Evolutionary conservation across 1,140 invertebrate species (phyloP), one percentile per base, ranked within the genome.

Genomic region (Lepidotrigona ventralis): DNA sequence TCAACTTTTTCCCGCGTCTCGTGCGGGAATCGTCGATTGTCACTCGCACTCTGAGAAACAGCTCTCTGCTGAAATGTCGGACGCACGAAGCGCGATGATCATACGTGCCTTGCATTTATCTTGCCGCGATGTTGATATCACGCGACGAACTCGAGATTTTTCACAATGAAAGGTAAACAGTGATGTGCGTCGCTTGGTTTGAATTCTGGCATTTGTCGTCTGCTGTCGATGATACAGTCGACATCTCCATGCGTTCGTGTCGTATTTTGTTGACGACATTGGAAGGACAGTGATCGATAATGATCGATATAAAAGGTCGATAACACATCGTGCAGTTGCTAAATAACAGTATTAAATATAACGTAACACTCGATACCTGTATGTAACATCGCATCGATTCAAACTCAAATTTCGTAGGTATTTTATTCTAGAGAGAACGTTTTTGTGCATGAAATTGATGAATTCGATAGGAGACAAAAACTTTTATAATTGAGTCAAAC

Each of bases 121-220:
- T 39, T 19, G 8, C 15, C 33, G 58, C 58, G 73, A 63, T 39
- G 73, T 29, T 9, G 51, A 73, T 73, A 29, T 23, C 21, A 21
- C 33, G 21, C 26, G 26, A 46, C 56, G 73, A 23, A 26, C 56
- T 39, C 0, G 9, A 29, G 33, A 76, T 63, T 21, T 39, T 46
- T 23, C 58, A 39, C 73, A 9, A 76, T 21, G 58, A n/a, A 76
- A 26, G 33, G 56, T 46, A 63, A 76, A 76, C 58, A 76, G 73
- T 76, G 73, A 60, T 76, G 21, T 76, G 73, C 33, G 51, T 46
- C 17, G 17, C 21, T 54, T 8, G 51, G 5, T 54, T 63, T 19
- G 23, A 21, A 74, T 54, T 21, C n/a, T 1, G 21, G 8, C 54
- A 8, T 9, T 29, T 23, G 8, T 29, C 21, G 15, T 51, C 33